Evolutionary conservation across 2,888 invertebrate genomes (phyloP).

Genomic region (Phoronis australis): DNA sequence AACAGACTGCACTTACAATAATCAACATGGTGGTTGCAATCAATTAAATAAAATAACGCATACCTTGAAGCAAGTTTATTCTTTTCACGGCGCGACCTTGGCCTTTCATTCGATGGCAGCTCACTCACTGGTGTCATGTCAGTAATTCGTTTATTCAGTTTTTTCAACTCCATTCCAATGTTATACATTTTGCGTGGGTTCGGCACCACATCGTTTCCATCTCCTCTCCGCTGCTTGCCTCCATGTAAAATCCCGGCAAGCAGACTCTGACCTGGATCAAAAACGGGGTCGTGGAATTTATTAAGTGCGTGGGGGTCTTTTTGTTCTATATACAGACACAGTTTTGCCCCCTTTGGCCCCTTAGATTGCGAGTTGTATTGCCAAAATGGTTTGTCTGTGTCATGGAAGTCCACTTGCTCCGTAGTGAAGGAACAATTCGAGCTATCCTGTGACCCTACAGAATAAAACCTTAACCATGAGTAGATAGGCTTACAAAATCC

Average conservation of each 20-base stretch:
- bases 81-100: slow-evolving; percentile 74
- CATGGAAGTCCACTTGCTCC: slow-evolving; percentile 12
- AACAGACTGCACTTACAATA: no score
- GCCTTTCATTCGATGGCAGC: slow-evolving; percentile 54
- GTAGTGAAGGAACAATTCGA: slow-evolving; percentile 11
- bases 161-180: slow-evolving; percentile 88
- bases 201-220: slow-evolving; percentile 94
- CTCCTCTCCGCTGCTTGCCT: slow-evolving; percentile 81
- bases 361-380: slow-evolving; percentile 98
- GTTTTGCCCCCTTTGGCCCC: slow-evolving; percentile 89
- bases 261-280: slow-evolving; percentile 66
- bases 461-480: no score
- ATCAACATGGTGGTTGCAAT: no score
- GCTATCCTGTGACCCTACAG: no score
- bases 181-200: slow-evolving; percentile 84
- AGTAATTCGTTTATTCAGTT: slow-evolving; percentile 83
- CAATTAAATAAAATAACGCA: no score
- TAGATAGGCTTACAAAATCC: no score
- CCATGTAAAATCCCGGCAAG: slow-evolving; percentile 35
- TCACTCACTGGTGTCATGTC: slow-evolving; percentile 95
- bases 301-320: slow-evolving; percentile 89
- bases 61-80: slow-evolving; percentile 88
- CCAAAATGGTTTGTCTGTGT: no score
- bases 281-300: slow-evolving; percentile 90
- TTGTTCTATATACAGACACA: slow-evolving; percentile 58